Evolutionary conservation across 2,888 invertebrate species (phyloP).

Genomic region (Serrognathus titanus): DNA sequence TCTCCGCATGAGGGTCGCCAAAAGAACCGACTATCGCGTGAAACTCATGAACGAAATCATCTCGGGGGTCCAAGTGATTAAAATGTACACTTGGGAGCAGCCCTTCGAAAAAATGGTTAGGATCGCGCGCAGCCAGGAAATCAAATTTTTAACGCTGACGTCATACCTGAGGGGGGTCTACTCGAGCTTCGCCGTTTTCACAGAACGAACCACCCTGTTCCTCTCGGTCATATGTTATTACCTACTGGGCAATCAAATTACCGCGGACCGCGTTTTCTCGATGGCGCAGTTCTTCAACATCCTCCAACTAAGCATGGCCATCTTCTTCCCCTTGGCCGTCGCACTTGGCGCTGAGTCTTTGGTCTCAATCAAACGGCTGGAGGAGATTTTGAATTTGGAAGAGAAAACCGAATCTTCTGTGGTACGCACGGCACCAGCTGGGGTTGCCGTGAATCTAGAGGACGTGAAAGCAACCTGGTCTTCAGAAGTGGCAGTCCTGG

Average conservation of each 20-base stretch:
- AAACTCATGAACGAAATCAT: slow-evolving; percentile 73
- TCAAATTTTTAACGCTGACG: slow-evolving; percentile 61
- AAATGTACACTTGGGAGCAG: slow-evolving; percentile 77
- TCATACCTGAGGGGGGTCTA: slow-evolving; percentile 67
- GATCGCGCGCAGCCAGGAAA: slow-evolving; percentile 61
- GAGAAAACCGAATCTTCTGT: slow-evolving; percentile 36
- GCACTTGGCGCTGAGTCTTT: slow-evolving; percentile 60
- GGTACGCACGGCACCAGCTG: slow-evolving; percentile 15
- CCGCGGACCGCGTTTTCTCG: slow-evolving; percentile 68
- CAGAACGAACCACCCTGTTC: slow-evolving; percentile 79
- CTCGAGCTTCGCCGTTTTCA: slow-evolving; percentile 68
- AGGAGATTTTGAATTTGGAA: slow-evolving; percentile 50
- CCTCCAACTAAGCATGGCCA: slow-evolving; percentile 65
- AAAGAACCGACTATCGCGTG: slow-evolving; percentile 62
- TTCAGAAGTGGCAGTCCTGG: slow-evolving; percentile 46
- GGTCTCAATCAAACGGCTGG: slow-evolving; percentile 61
- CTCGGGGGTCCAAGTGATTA: slow-evolving; percentile 69
- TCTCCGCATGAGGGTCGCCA: slow-evolving; percentile 48
- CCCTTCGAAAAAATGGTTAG: slow-evolving; percentile 64
- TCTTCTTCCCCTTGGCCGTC: slow-evolving; percentile 61
- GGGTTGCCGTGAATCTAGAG: slow-evolving; percentile 17
- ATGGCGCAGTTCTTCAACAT: slow-evolving; percentile 75
- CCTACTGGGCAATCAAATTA: slow-evolving; percentile 56
- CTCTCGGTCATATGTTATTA: slow-evolving; percentile 77
- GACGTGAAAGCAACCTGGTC: slow-evolving; percentile 37